Percentiles rank a stretch among this genome's conserved stretches.
phyloP scores from a whole-genome alignment of 2,113 vertebrate genomes.

The Pycnonotus jocosus region DNA sequence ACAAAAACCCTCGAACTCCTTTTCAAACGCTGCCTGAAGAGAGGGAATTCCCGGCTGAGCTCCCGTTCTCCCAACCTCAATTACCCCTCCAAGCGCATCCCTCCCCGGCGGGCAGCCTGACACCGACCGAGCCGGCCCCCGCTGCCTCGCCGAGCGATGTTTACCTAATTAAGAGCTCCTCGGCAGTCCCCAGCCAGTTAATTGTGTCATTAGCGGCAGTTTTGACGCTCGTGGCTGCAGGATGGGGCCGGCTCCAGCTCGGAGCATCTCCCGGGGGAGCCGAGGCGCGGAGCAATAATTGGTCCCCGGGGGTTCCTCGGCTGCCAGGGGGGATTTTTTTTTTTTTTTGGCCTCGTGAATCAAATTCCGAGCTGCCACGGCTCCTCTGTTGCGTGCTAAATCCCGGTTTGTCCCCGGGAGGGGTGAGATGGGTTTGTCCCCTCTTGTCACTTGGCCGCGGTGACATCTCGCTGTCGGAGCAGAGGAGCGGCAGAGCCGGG shows the following conservation, averaged over 20 bases:
- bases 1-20: not conserved
- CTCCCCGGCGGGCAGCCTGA: slow-evolving; percentile 44
- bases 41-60: slow-evolving; percentile 26
- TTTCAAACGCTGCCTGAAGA: not conserved
- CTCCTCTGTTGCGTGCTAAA: slow-evolving; percentile 19
- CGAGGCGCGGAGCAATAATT: slow-evolving; percentile 78
- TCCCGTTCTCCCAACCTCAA: slow-evolving; percentile 18
- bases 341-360: slow-evolving; percentile 35
- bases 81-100: not conserved
- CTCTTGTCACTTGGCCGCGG: not conserved
- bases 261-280: slow-evolving; percentile 38
- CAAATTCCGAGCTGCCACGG: slow-evolving; percentile 49
- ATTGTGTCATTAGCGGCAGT: slow-evolving; percentile 75
- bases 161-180: slow-evolving; percentile 81
- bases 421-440: not conserved
- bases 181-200: slow-evolving; percentile 69
- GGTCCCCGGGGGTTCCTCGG: slow-evolving; percentile 74
- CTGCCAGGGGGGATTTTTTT: slow-evolving; percentile 68
- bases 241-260: slow-evolving; percentile 13
- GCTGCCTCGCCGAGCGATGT: slow-evolving; percentile 48
- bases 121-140: slow-evolving; percentile 38
- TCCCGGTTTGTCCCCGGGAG: not conserved
- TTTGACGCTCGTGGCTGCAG: slow-evolving; percentile 70
- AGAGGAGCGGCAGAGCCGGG: not conserved
- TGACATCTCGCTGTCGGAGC: not conserved